These are phyloP conservation scores for Sphaerophoria taeniata DNA, from an alignment of 2,888 invertebrate species.

Conservation along the genomic window DNA sequence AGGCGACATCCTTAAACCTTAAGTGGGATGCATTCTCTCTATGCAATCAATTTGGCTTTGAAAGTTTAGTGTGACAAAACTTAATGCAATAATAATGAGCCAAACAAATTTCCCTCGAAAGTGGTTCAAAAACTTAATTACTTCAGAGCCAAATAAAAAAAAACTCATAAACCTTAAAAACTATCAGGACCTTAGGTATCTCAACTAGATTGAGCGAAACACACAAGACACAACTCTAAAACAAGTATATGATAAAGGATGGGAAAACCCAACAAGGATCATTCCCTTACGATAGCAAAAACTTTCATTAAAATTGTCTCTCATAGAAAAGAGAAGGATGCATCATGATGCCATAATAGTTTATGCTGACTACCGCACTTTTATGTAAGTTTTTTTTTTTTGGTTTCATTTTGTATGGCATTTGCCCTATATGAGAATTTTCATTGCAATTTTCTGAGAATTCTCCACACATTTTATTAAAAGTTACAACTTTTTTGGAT, in stretches of 20 bases:
- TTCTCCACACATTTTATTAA: not conserved
- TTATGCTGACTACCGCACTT: conserved; percentile 1
- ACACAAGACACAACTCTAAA: not conserved
- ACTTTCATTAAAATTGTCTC: conserved; percentile 35
- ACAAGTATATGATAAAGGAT: not conserved
- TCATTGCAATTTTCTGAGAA: conserved; percentile 10
- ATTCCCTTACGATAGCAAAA: conserved; percentile 15
- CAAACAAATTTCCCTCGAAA: conserved; percentile 28
- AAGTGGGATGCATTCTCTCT: conserved; percentile 20
- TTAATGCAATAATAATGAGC: conserved; percentile 49
- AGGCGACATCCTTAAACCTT: conserved; percentile 13
- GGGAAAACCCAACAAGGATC: not conserved
- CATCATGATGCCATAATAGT: conserved; percentile 22
- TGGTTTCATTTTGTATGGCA: not conserved
- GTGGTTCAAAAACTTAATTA: conserved; percentile 49
- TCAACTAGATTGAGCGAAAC: not conserved
- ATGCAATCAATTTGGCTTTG: conserved; percentile 33
- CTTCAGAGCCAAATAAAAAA: not conserved
- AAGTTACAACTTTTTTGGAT: conserved; percentile 13
- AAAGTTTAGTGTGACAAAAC: conserved; percentile 51
- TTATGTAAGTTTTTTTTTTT: conserved; percentile 1
- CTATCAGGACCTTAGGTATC: not conserved
- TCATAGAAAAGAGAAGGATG: conserved; percentile 12
- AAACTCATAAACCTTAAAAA: not conserved
- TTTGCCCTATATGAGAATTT: conserved; percentile 2